Evolutionary conservation across 2,113 vertebrate genomes (phyloP), one percentile per base, ranked within the genome.

Genomic region (Pseudorhombus dupliciocellatus): DNA sequence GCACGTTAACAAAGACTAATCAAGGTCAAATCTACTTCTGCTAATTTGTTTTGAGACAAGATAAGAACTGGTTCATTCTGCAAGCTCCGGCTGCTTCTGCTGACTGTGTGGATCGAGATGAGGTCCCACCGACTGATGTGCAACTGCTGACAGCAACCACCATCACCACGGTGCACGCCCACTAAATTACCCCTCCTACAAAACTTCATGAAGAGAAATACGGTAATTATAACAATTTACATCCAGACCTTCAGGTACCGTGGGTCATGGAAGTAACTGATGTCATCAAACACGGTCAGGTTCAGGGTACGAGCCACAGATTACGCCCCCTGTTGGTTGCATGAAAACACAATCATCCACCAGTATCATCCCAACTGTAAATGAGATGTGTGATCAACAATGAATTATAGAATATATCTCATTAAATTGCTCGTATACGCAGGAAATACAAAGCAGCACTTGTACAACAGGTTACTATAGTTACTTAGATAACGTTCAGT

Each of bases 41-140:
- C 10, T 67, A 25, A 57, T 67, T 78, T 63, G 30, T 68, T 79
- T 63, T 0, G 1, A 61, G 37, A 60, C 46, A 14, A 66, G 34
- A 46, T 48, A 1, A 59, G 5, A 59, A 10, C 7, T 61, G 1
- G 30, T 26, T 26, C 22, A 9, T 10, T 12, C 44, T 28, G 8
- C 22, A 37, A 7, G 28, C 25, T 0, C 4, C 7, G 20, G 37
- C 52, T 24, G 40, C 18, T 58, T 65, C 31, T 44, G 44, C n/a
- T 52, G 51, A 51, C 42, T 42, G 26, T 46, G 26, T 48, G 54
- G 61, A 60, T 55, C 30, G 11, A 22, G 55, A 66, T 54, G 2
- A 11, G 2, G 0, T 34, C 40, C 42, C 51, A 42, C 34, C 2
- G 7, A 10, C 25, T 40, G 16, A 28, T 34, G 30, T 30, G 15